A percentile compares a stretch with the other conserved stretches of the same genome.
These are phyloP conservation scores for Amphiura filiformis DNA, from an alignment of 35 echinoderm and acorn worm species.

Conservation along the genomic window DNA sequence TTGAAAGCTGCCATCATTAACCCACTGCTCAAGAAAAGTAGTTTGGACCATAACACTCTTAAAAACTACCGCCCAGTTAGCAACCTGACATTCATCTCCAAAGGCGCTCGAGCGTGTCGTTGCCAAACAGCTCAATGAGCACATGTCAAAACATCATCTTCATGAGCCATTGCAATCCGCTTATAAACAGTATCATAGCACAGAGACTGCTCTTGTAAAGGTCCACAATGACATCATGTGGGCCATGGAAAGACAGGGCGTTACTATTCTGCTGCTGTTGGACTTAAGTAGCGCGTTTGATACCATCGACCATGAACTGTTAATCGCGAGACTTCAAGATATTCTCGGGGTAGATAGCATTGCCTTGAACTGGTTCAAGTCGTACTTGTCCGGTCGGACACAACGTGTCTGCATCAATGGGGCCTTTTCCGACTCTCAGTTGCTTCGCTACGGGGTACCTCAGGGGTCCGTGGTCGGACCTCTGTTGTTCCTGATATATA, in stretches of 20 bases:
- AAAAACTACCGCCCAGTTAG: constrained; percentile 46
- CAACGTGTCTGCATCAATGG: constrained; percentile 35
- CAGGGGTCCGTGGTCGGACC: constrained; percentile 80
- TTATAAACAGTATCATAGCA: constrained; percentile 19
- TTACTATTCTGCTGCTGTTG: constrained; percentile 27
- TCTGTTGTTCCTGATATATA: constrained; percentile 47
- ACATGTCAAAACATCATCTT: neutral
- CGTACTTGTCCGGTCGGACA: constrained; percentile 36
- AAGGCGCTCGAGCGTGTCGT: constrained; percentile 47
- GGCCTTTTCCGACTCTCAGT: constrained; percentile 1
- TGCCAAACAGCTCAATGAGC: constrained; percentile 2
- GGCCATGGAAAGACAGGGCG: constrained; percentile 11
- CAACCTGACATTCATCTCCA: constrained; percentile 52
- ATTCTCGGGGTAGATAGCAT: constrained; percentile 15
- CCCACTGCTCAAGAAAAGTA: constrained; percentile 16
- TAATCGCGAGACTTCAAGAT: constrained; percentile 22
- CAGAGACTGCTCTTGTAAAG: constrained; percentile 24
- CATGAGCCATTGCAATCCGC: neutral
- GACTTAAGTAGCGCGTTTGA: constrained; percentile 20
- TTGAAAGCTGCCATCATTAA: constrained; percentile 16
- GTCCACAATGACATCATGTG: too few species aligned
- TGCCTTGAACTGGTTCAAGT: constrained; percentile 20
- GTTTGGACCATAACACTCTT: constrained; percentile 18
- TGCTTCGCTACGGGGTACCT: constrained; percentile 37
- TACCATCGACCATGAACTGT: constrained; percentile 33